Evolutionary conservation across 2,113 vertebrate species (phyloP).

Genomic region (Aix galericulata): DNA sequence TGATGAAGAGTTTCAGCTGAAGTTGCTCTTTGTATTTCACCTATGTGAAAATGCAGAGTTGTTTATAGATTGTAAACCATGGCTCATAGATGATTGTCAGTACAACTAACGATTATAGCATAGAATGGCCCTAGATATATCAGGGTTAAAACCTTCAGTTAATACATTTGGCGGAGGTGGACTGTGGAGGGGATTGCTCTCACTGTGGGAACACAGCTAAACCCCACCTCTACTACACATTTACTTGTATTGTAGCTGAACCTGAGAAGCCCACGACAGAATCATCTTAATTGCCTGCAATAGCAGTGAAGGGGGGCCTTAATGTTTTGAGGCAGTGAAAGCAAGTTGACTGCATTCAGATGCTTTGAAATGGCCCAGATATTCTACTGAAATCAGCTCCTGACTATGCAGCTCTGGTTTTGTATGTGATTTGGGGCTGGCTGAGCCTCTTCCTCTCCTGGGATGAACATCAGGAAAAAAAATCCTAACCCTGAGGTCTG

Average conservation of each 20-base stretch:
- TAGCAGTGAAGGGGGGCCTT: background rate
- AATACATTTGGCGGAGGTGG: background rate
- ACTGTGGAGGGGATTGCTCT: background rate
- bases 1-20: background rate
- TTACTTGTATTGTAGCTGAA: background rate
- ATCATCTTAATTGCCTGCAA: background rate
- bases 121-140: background rate
- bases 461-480: conserved; percentile 35
- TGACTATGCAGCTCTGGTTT: conserved; percentile 50
- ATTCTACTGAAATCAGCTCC: conserved; percentile 15
- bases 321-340: background rate
- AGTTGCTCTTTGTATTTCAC: background rate
- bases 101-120: background rate
- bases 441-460: conserved; percentile 33
- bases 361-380: conserved; percentile 17
- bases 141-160: background rate
- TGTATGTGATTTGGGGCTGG: conserved; percentile 20
- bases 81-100: background rate
- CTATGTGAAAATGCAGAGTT: background rate
- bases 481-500: conserved; percentile 49
- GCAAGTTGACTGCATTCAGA: conserved; percentile 23
- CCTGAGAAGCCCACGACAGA: background rate
- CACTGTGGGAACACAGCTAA: background rate
- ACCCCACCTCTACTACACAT: background rate
- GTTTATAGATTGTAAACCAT: background rate